Evolutionary conservation across 92 coral and sea anemone species (phyloP).

Genomic region (Umimayanthus chanpuru): DNA sequence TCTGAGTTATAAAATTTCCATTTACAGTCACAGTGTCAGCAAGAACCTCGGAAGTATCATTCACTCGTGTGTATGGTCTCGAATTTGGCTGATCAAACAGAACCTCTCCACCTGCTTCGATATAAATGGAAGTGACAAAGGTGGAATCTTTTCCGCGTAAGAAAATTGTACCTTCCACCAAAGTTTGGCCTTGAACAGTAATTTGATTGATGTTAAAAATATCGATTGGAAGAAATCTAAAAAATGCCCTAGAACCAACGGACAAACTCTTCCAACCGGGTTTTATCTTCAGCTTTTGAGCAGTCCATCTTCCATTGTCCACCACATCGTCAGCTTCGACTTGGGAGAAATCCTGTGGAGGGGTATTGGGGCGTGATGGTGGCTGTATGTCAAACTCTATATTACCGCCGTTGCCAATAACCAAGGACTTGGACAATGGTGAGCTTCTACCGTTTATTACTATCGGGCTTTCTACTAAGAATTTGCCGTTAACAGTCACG

Average conservation of each 20-base stretch:
- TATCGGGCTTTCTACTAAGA: constrained; percentile 69
- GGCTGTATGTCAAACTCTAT: constrained; percentile 52
- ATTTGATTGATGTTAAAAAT: constrained; percentile 38
- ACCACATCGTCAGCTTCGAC: constrained; percentile 71
- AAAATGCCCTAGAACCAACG: constrained; percentile 64
- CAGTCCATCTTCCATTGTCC: constrained; percentile 64
- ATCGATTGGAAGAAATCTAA: constrained; percentile 66
- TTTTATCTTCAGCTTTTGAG: constrained; percentile 64
- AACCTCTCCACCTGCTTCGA: constrained; percentile 33
- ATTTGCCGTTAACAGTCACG: constrained; percentile 63
- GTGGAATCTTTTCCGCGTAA: constrained; percentile 32
- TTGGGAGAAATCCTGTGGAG: constrained; percentile 24
- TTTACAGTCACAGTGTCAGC: constrained; percentile 30
- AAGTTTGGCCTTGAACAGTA: constrained; percentile 6
- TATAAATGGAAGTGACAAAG: constrained; percentile 31
- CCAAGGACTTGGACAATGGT: constrained; percentile 62
- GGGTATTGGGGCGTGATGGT: constrained; percentile 31
- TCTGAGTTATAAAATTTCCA: neutral
- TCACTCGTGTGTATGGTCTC: constrained; percentile 26
- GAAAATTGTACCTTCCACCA: constrained; percentile 34
- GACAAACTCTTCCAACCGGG: constrained; percentile 84
- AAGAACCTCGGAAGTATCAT: constrained; percentile 24
- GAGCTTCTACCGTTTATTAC: constrained; percentile 69
- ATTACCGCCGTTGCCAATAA: constrained; percentile 57
- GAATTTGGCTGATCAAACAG: constrained; percentile 11